These are phyloP conservation scores for Dryobota labecula DNA, from an alignment of 2,888 invertebrate species.

Conservation along the genomic window DNA sequence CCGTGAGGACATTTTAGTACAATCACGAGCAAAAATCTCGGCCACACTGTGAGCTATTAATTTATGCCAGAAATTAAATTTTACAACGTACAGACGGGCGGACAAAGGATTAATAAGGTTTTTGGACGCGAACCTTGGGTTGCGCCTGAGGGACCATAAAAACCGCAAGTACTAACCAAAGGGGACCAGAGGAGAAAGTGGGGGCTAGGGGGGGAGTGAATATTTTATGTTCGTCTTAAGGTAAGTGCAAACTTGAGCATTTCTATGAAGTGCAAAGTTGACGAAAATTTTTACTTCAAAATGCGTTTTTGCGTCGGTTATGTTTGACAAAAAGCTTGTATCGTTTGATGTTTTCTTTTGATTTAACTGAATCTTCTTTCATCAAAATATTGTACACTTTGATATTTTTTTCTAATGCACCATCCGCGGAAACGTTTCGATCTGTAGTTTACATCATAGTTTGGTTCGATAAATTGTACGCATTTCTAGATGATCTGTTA, in stretches of 20 bases:
- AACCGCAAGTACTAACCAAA: conserved; percentile 62
- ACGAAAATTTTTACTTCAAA: not conserved
- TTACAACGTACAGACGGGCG: conserved; percentile 67
- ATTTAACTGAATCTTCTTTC: not conserved
- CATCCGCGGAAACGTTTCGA: not conserved
- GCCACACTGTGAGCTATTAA: conserved; percentile 47
- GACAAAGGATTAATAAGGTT: conserved; percentile 66
- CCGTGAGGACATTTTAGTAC: conserved; percentile 22
- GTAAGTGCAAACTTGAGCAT: conserved; percentile 29
- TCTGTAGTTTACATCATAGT: not conserved
- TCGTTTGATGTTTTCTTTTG: not conserved
- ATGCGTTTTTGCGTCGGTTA: not conserved
- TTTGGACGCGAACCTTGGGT: conserved; percentile 56
- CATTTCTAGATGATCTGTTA: not conserved
- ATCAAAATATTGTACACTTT: not conserved
- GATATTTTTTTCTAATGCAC: not conserved
- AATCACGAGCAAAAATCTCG: conserved; percentile 35
- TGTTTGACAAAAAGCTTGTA: not conserved
- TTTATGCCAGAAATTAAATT: conserved; percentile 73
- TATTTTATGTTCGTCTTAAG: conserved; percentile 60
- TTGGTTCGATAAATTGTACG: not conserved
- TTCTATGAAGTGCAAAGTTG: not conserved
- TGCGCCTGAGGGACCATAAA: conserved; percentile 65
- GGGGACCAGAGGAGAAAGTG: conserved; percentile 11
- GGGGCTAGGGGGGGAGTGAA: conserved; percentile 39